These are phyloP conservation scores for Crenuchus spilurus DNA, from an alignment of 2,797 vertebrate species.

Conservation along the genomic window DNA sequence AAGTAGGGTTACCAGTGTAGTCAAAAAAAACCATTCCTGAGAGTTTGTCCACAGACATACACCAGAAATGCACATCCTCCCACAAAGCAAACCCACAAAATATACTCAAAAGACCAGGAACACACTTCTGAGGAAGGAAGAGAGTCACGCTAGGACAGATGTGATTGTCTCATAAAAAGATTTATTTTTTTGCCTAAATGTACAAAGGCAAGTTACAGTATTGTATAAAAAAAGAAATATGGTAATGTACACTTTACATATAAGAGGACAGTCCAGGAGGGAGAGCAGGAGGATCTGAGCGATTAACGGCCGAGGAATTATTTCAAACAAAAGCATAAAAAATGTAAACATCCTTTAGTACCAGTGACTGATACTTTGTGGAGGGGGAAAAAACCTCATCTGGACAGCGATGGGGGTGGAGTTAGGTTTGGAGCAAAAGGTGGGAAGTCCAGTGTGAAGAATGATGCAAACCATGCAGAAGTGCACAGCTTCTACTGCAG, in stretches of 20 bases:
- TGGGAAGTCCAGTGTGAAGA: slow-evolving; percentile 46
- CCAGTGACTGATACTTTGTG: slow-evolving; percentile 70
- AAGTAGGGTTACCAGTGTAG: too few species aligned
- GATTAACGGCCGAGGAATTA: slow-evolving; percentile 67
- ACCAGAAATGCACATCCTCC: too few species aligned
- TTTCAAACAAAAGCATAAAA: slow-evolving; percentile 73
- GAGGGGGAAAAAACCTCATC: slow-evolving; percentile 15
- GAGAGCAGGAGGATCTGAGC: slow-evolving; percentile 59
- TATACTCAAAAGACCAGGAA: background rate
- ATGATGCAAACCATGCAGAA: slow-evolving; percentile 49
- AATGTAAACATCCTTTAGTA: slow-evolving; percentile 87
- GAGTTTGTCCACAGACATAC: too few species aligned
- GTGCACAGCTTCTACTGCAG: slow-evolving; percentile 39
- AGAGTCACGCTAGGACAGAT: slow-evolving; percentile 83
- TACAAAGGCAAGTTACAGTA: slow-evolving; percentile 96
- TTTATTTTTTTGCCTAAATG: slow-evolving; percentile 98
- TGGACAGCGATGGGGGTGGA: slow-evolving; percentile 24
- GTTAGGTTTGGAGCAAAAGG: background rate
- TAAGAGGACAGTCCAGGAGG: slow-evolving; percentile 84
- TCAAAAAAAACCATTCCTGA: too few species aligned
- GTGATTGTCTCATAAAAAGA: slow-evolving; percentile 98
- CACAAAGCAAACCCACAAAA: too few species aligned
- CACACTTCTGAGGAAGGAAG: slow-evolving; percentile 42
- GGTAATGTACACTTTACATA: slow-evolving; percentile 99
- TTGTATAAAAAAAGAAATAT: slow-evolving; percentile 94